These are phyloP conservation scores for Exephanes ischioxanthus DNA, from an alignment of 2,888 invertebrate species.

Conservation along the genomic window DNA sequence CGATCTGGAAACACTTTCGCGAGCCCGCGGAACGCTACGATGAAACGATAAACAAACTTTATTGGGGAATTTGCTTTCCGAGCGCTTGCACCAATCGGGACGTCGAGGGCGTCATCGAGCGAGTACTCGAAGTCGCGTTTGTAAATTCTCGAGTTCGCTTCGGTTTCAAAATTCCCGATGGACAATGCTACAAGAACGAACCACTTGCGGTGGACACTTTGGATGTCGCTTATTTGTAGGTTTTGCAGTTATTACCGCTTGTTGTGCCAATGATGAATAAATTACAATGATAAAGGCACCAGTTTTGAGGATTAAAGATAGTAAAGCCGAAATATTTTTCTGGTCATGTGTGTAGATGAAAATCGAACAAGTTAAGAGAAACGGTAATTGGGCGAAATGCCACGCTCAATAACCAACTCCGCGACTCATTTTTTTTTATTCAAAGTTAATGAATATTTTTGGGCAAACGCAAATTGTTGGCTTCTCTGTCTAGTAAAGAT, in stretches of 20 bases:
- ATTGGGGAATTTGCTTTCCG: constrained; percentile 87
- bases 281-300: not conserved
- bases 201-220: constrained; percentile 67
- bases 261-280: not conserved
- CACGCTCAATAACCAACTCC: no score
- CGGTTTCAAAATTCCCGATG: constrained; percentile 70
- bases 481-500: no score
- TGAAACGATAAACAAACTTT: constrained; percentile 80
- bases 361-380: no score
- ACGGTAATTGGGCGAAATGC: no score
- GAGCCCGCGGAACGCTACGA: constrained; percentile 71
- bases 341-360: no score
- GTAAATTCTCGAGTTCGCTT: constrained; percentile 73
- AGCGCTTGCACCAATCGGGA: constrained; percentile 84
- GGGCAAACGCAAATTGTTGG: no score
- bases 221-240: constrained; percentile 79
- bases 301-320: no score
- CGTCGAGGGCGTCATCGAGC: constrained; percentile 76
- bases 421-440: no score
- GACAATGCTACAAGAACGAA: constrained; percentile 74
- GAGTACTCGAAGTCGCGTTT: constrained; percentile 75
- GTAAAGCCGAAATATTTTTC: no score
- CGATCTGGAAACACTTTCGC: constrained; percentile 76
- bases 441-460: no score
- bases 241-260: constrained; percentile 25